phyloP scores from a whole-genome alignment of 2,797 vertebrate species.

The Myotis planiceps region DNA sequence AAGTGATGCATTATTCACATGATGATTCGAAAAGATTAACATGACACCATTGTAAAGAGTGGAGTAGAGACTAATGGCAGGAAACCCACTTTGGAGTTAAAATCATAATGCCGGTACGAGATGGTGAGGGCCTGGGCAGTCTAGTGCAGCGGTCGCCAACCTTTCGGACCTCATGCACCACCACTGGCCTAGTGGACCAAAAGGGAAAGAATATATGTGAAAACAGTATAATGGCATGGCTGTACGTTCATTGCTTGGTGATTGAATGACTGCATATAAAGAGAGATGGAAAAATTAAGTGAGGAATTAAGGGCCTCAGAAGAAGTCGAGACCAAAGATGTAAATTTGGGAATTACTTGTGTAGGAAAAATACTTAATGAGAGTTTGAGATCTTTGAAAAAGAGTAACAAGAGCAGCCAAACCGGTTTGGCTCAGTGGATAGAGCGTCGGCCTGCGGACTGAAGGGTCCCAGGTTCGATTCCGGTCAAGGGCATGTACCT shows the following conservation, averaged over 20 bases:
- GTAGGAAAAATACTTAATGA: background rate
- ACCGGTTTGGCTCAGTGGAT: too few relatives aligned
- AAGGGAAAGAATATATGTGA: background rate
- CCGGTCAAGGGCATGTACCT: too few relatives aligned
- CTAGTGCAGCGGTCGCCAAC: too few relatives aligned
- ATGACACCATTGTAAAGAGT: background rate
- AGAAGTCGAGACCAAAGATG: background rate
- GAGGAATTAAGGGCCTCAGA: background rate
- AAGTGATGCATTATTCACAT: background rate
- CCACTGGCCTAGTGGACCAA: background rate
- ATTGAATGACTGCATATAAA: background rate
- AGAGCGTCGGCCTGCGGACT: too few relatives aligned
- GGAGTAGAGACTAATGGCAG: background rate
- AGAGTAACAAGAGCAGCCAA: background rate
- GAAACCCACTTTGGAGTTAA: background rate
- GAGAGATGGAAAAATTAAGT: background rate
- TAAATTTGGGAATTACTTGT: background rate
- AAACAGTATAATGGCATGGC: background rate
- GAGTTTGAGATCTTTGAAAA: background rate
- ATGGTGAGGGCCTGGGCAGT: background rate
- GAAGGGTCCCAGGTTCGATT: too few relatives aligned
- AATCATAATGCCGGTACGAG: background rate
- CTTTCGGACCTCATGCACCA: too few relatives aligned
- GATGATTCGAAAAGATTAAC: background rate
- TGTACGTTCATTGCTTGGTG: background rate